These are phyloP conservation scores for Oenanthe oenanthe DNA, from an alignment of 2,113 vertebrate genomes.

Conservation along the genomic window DNA sequence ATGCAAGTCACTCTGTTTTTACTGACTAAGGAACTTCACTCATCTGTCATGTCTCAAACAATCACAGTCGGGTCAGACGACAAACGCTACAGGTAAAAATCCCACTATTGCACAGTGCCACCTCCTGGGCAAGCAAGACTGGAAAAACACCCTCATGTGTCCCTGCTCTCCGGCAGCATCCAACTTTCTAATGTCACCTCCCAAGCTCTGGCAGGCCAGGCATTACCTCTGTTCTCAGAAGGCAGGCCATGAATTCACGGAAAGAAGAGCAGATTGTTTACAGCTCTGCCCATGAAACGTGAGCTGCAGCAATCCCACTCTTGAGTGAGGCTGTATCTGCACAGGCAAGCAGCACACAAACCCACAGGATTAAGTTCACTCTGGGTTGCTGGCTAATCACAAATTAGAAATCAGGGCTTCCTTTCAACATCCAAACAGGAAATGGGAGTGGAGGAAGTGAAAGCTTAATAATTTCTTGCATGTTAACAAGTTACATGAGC, in stretches of 20 bases:
- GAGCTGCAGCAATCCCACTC: neutral
- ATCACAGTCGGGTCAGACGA: rapidly evolving
- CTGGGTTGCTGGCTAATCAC: conserved; percentile 20
- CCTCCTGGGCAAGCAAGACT: conserved; percentile 63
- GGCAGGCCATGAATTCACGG: neutral
- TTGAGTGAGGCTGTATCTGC: neutral
- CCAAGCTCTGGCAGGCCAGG: neutral
- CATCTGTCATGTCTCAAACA: neutral
- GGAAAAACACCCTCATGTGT: neutral
- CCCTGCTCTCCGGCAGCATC: neutral
- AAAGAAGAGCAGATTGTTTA: conserved; percentile 3
- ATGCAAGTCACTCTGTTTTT: neutral
- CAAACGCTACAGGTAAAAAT: neutral
- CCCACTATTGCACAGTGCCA: conserved; percentile 68
- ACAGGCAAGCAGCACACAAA: neutral
- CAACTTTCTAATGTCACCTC: rapidly evolving
- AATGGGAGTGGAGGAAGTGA: conserved; percentile 61
- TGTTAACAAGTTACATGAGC: conserved; percentile 11
- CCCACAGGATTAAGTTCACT: neutral
- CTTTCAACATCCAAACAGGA: conserved; percentile 64
- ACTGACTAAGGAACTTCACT: neutral
- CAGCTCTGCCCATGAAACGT: neutral
- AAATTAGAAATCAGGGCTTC: conserved; percentile 27
- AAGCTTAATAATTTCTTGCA: conserved; percentile 46
- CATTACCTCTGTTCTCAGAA: neutral